Evolutionary conservation across 1,140 invertebrate genomes (phyloP), one percentile per base, ranked within the genome.

Genomic region (Hestina assimilis): DNA sequence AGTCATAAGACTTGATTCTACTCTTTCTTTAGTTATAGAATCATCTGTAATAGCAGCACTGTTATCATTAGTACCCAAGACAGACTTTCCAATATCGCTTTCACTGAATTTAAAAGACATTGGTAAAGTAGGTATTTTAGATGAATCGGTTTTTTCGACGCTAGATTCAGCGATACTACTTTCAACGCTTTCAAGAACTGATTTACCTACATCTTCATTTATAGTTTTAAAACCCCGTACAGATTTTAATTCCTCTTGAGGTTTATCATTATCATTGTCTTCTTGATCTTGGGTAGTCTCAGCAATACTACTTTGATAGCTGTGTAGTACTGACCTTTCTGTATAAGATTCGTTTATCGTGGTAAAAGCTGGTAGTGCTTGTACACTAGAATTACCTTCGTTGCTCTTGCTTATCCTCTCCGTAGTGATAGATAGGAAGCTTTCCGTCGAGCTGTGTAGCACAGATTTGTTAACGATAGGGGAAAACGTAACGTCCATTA

Each of bases 401-500:
- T 66, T 55, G 14, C 14, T 35, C 64, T 69, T 66, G 4, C 1
- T 42, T 11, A 23, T n/a, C 55, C 76, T 79, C 38, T 72, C 70
- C 2, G 48, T 45, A 7, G 57, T 70, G 19, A 75, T 51, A 19
- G 70, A 75, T 5, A 81, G 43, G 8, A 63, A 50, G 45, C 72
- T 83, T 38, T 84, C 79, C 7, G 67, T 59, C 0, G 83, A 79
- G 58, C 78, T 85, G 63, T 76, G 73, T 21, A 87, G 56, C 8
- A 87, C 53, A 3, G 84, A 87, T 63, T 86, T 86, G 33, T 85
- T 82, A 4, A 75, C 68, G 41, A 87, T 87, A 0, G 83, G 84
- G 3, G 84, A 87, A 19, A 86, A 71, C 0, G 78, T 78, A 1
- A 86, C 69, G 24, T 87, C 83, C 69, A 86, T 73, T 4, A 87